phyloP scores from a whole-genome alignment of 2,888 invertebrate species.

The Cosmorhoe ocellata region DNA sequence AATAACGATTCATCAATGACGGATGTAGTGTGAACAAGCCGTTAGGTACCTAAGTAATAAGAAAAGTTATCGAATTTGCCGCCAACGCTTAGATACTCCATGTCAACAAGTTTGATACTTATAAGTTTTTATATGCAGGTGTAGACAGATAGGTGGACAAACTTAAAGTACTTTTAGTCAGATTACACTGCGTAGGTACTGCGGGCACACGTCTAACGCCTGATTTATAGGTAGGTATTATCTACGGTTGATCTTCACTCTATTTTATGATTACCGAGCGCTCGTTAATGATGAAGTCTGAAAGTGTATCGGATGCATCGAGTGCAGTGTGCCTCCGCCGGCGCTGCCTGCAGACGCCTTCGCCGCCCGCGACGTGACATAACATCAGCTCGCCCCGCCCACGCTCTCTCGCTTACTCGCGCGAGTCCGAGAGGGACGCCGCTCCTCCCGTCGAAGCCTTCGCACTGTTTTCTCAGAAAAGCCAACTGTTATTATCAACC shows the following conservation, averaged over 20 bases:
- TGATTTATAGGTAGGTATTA: conserved; percentile 49
- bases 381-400: conserved; percentile 71
- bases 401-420: conserved; percentile 66
- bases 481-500: conserved; percentile 78
- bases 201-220: conserved; percentile 27
- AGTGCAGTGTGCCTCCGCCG: conserved; percentile 65
- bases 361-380: conserved; percentile 67
- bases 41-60: no score
- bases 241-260: conserved; percentile 53
- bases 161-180: no score
- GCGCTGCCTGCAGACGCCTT: conserved; percentile 53
- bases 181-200: not conserved
- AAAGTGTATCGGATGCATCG: conserved; percentile 59
- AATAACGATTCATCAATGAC: no score
- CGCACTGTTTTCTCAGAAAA: conserved; percentile 75
- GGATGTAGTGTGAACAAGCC: no score
- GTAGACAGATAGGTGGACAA: no score
- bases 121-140: no score
- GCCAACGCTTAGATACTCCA: no score
- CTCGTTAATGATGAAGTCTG: conserved; percentile 63
- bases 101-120: no score
- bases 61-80: no score
- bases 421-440: conserved; percentile 59
- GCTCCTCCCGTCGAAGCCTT: conserved; percentile 75
- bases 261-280: conserved; percentile 43